phyloP scores from a whole-genome alignment of 2,113 vertebrate species.

The Sinocyclocheilus rhinocerous region DNA sequence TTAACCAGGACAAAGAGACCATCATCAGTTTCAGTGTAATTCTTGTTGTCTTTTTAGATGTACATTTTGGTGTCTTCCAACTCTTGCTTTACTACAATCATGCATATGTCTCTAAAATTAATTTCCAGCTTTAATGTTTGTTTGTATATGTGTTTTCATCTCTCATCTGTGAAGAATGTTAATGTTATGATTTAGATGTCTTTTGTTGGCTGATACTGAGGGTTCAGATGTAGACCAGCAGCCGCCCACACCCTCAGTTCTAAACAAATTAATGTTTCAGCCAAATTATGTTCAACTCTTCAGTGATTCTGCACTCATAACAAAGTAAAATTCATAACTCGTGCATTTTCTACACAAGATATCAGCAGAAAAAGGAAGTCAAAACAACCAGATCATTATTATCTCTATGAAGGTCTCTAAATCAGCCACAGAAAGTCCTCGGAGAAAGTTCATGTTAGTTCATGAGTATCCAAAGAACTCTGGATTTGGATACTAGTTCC shows the following conservation, averaged over 20 bases:
- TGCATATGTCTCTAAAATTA: conserved; percentile 28
- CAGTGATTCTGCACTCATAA: conserved; percentile 20
- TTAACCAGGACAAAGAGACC: neutral
- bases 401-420: neutral
- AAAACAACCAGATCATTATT: neutral
- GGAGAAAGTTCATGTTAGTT: neutral
- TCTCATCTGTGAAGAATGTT: conserved; percentile 45
- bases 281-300: neutral
- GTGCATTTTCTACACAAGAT: neutral
- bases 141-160: conserved; percentile 45
- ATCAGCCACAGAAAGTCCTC: neutral
- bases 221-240: conserved; percentile 27
- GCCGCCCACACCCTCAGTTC: neutral
- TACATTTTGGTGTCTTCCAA: conserved; percentile 18
- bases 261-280: neutral
- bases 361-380: conserved; percentile 9
- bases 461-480: neutral
- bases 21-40: neutral
- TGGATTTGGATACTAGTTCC: no score
- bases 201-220: conserved; percentile 34
- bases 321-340: conserved; percentile 6
- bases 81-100: conserved; percentile 1
- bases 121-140: conserved; percentile 33
- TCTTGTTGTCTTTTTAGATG: conserved; percentile 20
- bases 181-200: conserved; percentile 40